Evolutionary conservation across 2,888 invertebrate species (phyloP).

Genomic region (Meteorus colon): DNA sequence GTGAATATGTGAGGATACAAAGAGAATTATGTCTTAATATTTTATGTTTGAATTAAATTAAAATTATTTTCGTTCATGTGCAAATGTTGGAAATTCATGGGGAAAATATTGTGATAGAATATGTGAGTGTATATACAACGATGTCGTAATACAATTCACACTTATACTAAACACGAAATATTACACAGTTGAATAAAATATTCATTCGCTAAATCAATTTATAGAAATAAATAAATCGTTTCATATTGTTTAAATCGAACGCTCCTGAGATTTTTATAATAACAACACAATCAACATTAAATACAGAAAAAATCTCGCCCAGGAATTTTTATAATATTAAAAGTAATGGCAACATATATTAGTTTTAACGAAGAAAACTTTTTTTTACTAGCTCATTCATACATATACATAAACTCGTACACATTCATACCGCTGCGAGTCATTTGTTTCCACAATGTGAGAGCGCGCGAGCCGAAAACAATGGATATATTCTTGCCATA

Average conservation of each 20-base stretch:
- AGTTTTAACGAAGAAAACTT: conserved; percentile 68
- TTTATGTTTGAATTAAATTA: neutral
- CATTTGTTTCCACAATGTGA: conserved; percentile 62
- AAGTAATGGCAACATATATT: conserved; percentile 71
- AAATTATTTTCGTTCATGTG: neutral
- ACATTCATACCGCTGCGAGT: conserved; percentile 47
- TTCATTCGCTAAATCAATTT: no score
- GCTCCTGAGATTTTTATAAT: no score
- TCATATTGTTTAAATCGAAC: no score
- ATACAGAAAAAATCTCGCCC: no score
- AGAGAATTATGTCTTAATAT: neutral
- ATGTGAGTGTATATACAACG: no score
- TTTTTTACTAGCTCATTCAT: conserved; percentile 33
- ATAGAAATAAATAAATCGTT: no score
- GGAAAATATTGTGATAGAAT: no score
- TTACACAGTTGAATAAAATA: no score
- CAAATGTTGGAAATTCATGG: no score
- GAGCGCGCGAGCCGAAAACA: conserved; percentile 48
- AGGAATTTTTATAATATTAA: conserved; percentile 58
- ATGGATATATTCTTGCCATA: conserved; percentile 35
- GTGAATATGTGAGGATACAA: neutral
- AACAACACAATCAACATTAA: no score
- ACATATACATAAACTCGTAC: conserved; percentile 17
- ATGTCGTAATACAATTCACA: no score
- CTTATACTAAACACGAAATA: no score